Evolutionary conservation across 2,888 invertebrate species (phyloP).

Genomic region (Megaustenia siamemsis): DNA sequence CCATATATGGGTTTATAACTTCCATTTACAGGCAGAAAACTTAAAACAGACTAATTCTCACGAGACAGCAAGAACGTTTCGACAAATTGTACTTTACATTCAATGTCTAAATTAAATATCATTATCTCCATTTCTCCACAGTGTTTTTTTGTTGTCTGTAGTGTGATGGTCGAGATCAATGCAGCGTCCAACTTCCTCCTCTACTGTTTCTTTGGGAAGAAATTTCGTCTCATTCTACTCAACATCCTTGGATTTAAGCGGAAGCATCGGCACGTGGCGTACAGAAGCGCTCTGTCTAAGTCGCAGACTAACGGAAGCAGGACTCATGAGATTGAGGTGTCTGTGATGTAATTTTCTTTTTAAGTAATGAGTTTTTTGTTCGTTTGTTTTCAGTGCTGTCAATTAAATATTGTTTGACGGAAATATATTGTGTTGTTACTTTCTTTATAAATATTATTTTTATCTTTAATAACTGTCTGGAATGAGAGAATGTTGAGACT

Average conservation of each 20-base stretch:
- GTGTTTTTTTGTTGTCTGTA: conserved; percentile 61
- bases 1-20: no score
- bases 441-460: no score
- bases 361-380: neutral
- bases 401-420: no score
- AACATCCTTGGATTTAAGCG: conserved; percentile 59
- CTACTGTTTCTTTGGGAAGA: conserved; percentile 74
- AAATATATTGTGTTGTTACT: no score
- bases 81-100: no score
- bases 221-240: conserved; percentile 68
- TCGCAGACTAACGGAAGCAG: conserved; percentile 55
- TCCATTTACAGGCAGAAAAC: neutral
- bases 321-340: conserved; percentile 60
- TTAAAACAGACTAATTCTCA: neutral
- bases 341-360: conserved; percentile 52
- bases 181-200: conserved; percentile 72
- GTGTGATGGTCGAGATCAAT: conserved; percentile 71
- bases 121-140: conserved; percentile 2
- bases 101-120: neutral
- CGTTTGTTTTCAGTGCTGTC: no score
- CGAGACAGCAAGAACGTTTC: no score
- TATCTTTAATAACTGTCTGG: no score
- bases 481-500: no score
- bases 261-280: conserved; percentile 53
- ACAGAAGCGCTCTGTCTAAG: conserved; percentile 59